phyloP scores from a whole-genome alignment of 2,113 vertebrate genomes.

The Ramphastos sulfuratus region DNA sequence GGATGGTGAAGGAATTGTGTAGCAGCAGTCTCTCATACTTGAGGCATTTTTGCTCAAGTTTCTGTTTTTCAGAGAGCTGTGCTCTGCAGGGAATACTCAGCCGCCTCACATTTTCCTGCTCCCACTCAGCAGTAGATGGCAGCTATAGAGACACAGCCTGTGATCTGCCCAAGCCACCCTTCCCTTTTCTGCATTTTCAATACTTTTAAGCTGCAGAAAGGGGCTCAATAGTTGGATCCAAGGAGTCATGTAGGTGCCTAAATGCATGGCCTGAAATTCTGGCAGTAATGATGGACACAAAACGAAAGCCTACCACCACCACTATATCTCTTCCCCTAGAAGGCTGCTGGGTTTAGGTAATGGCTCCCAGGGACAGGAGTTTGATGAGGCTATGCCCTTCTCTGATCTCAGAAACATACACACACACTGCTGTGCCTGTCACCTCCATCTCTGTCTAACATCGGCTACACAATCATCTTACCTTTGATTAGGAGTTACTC shows the following conservation, averaged over 20 bases:
- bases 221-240: not conserved
- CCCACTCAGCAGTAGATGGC: conserved; percentile 3
- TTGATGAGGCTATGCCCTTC: not conserved
- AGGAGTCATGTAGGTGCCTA: not conserved
- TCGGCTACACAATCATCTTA: not conserved
- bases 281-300: not conserved
- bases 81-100: not conserved
- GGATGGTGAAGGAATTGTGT: not conserved
- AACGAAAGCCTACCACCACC: not conserved
- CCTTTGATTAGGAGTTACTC: not conserved
- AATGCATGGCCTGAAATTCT: not conserved
- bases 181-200: not conserved
- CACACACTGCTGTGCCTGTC: not conserved
- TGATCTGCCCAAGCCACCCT: not conserved
- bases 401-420: not conserved
- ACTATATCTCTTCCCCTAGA: not conserved
- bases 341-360: not conserved
- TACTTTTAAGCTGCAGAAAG: not conserved
- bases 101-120: conserved; percentile 1
- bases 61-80: not conserved
- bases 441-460: not conserved
- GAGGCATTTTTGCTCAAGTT: not conserved
- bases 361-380: not conserved
- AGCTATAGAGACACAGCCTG: not conserved
- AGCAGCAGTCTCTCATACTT: not conserved